A percentile compares a stretch with the other conserved stretches of the same genome.
These are phyloP conservation scores for Euplagia quadripunctaria DNA, from an alignment of 2,888 invertebrate species.

Conservation along the genomic window DNA sequence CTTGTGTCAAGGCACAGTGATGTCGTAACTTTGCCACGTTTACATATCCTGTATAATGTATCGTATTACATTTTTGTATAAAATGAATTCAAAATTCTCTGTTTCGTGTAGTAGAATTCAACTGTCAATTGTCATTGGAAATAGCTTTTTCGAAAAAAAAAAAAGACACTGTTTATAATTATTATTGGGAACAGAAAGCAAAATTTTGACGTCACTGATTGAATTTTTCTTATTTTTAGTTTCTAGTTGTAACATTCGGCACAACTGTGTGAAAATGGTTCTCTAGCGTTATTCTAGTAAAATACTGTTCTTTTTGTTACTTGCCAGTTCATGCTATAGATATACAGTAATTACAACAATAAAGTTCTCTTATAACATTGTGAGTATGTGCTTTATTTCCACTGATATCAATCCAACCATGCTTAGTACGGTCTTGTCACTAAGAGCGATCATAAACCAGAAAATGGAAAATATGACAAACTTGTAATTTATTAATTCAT, in stretches of 20 bases:
- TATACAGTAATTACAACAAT: constrained; percentile 86
- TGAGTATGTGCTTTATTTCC: constrained; percentile 61
- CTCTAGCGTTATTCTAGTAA: constrained; percentile 82
- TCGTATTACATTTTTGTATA: constrained; percentile 69
- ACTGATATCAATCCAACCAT: neutral
- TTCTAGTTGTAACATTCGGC: constrained; percentile 71
- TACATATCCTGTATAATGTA: constrained; percentile 49
- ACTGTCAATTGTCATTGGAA: constrained; percentile 59
- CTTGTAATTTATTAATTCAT: too few relatives aligned
- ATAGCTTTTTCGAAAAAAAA: constrained; percentile 77
- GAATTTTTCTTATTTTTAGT: constrained; percentile 62
- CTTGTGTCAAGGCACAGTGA: constrained; percentile 61
- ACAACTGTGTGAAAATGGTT: constrained; percentile 79
- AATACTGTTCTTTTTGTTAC: constrained; percentile 82
- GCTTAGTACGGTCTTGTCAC: neutral
- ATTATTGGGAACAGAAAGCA: constrained; percentile 56
- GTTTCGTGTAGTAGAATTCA: constrained; percentile 52
- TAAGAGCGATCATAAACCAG: too few relatives aligned
- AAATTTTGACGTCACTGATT: constrained; percentile 75
- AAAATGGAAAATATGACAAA: too few relatives aligned
- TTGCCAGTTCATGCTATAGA: constrained; percentile 87
- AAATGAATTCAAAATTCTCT: constrained; percentile 41
- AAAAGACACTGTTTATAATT: constrained; percentile 71
- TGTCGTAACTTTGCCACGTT: constrained; percentile 65
- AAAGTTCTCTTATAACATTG: constrained; percentile 87